phyloP scores from a whole-genome alignment of 2,888 invertebrate genomes.

The Drosophila recens region DNA sequence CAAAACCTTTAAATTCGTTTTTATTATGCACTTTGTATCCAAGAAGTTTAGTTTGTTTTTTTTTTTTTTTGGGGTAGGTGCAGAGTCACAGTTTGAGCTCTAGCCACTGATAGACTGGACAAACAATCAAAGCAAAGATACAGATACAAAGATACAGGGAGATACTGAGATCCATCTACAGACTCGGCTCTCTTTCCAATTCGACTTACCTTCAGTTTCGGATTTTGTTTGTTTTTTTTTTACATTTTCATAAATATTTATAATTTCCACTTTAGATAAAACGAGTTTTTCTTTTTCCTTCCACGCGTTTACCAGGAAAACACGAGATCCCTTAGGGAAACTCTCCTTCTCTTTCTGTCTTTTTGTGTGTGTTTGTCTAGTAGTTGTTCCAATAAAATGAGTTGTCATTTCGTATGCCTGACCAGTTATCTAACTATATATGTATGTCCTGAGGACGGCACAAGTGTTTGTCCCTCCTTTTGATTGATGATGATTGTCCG shows the following conservation, averaged over 20 bases:
- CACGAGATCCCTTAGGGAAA: slow-evolving; percentile 15
- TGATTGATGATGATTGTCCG: slow-evolving; percentile 69
- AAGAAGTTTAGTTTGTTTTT: slow-evolving; percentile 28
- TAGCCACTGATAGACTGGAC: slow-evolving; percentile 49
- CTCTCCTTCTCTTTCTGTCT: slow-evolving; percentile 8
- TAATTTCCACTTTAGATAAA: slow-evolving; percentile 57
- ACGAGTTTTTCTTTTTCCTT: slow-evolving; percentile 63
- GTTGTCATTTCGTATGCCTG: slow-evolving; percentile 59
- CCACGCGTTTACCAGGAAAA: slow-evolving; percentile 76
- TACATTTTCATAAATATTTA: slow-evolving; percentile 73
- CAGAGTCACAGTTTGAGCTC: slow-evolving; percentile 35
- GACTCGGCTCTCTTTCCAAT: slow-evolving; percentile 36
- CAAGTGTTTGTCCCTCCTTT: slow-evolving; percentile 53
- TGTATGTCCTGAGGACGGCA: slow-evolving; percentile 24
- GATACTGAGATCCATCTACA: slow-evolving; percentile 27
- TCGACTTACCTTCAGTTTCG: slow-evolving; percentile 41
- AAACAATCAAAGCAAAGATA: slow-evolving; percentile 43
- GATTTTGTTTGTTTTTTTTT: slow-evolving; percentile 35
- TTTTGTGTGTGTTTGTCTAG: slow-evolving; percentile 39
- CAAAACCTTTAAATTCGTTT: slow-evolving; percentile 43
- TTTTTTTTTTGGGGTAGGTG: slow-evolving; percentile 53
- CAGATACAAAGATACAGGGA: slow-evolving; percentile 24
- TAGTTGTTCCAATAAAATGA: slow-evolving; percentile 69
- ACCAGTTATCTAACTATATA: slow-evolving; percentile 27
- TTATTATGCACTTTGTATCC: slow-evolving; percentile 54